Evolutionary conservation across 2,888 invertebrate species (phyloP), one percentile per base, ranked within the genome.

Genomic region (Cerastoderma edule): DNA sequence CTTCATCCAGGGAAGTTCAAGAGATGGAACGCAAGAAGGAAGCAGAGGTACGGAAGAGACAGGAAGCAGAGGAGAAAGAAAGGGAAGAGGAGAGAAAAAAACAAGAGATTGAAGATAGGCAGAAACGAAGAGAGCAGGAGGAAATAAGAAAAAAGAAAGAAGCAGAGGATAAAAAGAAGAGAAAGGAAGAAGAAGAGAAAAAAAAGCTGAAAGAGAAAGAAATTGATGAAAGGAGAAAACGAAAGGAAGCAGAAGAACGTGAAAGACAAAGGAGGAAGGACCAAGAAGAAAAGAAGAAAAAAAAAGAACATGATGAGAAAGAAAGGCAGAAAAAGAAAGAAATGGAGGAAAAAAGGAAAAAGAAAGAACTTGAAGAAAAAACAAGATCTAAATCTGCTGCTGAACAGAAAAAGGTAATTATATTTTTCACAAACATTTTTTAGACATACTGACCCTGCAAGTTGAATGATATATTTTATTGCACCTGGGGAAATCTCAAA

Each of bases 1-100:
- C 80, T n/a, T 90, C 90, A 32, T 82, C 87, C 2, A 68, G 86
- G 30, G 85, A 88, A 67, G 46, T 84, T 22, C 83, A 83, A 60
- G 85, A 88, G 64, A 78, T 83, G 78, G 83, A 84, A 54, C 73
- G 82, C 74, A 80, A 80, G 74, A 85, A 84, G 65, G 79, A 79
- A 65, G 83, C 83, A 68, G 85, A 86, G 46, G 85, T 86, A 56
- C 75, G 57, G 46, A 75, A 74, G 39, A 77, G 76, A 53, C 68
- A 71, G 22, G 83, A 85, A 27, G 75, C 67, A 19, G 80, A 82
- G 57, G 85, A 80, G 54, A 69, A 66, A 57, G 83, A 80, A 28
- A 79, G 76, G 33, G 78, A 81, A 28, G 83, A 85, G 56, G 63
- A 72, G 68, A 60, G 72, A 66, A 74, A 69, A 66, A 77, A 63